phyloP scores from a whole-genome alignment of 2,797 vertebrate species.

The Phrynocephalus vlangalii region DNA sequence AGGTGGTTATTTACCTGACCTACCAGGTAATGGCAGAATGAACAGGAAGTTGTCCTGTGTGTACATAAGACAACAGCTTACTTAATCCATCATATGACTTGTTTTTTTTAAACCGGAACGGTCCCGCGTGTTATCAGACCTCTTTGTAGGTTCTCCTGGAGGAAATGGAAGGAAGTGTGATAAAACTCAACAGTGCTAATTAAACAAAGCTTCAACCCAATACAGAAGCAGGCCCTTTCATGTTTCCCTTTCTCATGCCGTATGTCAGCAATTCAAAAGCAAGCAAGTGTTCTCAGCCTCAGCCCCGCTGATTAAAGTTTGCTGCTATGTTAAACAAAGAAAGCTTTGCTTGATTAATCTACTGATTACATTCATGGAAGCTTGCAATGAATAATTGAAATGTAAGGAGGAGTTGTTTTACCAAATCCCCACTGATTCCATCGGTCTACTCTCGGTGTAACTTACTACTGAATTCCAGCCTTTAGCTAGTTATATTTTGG shows the following conservation, averaged over 20 bases:
- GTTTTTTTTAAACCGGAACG: not conserved
- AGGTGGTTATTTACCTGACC: too few species aligned
- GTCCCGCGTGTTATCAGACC: not conserved
- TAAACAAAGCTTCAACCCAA: not conserved
- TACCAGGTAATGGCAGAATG: too few species aligned
- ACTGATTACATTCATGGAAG: not conserved
- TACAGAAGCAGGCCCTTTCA: not conserved
- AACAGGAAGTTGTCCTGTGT: not conserved
- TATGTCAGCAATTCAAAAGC: too few species aligned
- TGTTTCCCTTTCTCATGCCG: not conserved
- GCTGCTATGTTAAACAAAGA: not conserved
- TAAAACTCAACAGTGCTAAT: not conserved
- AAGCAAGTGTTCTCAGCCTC: not conserved
- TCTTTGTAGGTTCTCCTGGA: not conserved
- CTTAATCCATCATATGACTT: not conserved
- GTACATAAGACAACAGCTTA: not conserved
- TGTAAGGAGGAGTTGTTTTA: too few species aligned
- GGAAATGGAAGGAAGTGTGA: not conserved
- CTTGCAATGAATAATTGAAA: not conserved
- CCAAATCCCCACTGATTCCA: too few species aligned
- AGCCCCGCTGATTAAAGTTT: not conserved
- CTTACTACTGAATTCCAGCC: too few species aligned
- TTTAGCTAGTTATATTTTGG: too few species aligned
- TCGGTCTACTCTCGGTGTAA: too few species aligned
- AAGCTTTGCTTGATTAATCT: conserved; percentile 6